Conservation (phyloP, 2,113 vertebrate species). For the Arothron firmamentum region DNA sequence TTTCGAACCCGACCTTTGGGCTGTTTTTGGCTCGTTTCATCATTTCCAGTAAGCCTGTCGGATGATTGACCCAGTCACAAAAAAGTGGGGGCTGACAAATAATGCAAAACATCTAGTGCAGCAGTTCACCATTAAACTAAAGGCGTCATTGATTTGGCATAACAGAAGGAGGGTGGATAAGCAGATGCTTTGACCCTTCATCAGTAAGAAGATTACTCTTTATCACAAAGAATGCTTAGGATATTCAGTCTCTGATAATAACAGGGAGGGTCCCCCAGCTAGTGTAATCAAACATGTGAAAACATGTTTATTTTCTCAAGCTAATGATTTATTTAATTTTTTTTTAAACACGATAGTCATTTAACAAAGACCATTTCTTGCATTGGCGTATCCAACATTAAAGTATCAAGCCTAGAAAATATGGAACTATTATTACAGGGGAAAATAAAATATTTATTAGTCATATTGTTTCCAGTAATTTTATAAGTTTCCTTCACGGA, state of each 20-base stretch:
- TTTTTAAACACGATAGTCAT: too few relatives aligned
- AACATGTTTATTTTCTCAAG: not conserved
- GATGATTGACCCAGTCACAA: constrained; percentile 3
- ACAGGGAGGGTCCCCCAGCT: constrained; percentile 23
- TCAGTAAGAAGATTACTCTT: constrained; percentile 68
- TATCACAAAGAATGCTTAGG: constrained; percentile 51
- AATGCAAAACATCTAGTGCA: constrained; percentile 10
- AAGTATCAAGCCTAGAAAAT: not conserved
- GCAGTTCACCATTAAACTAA: constrained; percentile 36
- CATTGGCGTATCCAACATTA: not conserved
- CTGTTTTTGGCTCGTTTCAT: constrained; percentile 14
- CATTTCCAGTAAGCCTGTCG: constrained; percentile 50
- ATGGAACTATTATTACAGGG: not conserved
- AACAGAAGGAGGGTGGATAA: constrained; percentile 66
- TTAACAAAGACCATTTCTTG: not conserved
- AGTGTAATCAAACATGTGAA: constrained; percentile 35
- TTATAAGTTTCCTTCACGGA: not conserved
- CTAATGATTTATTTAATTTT: too few relatives aligned
- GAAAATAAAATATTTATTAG: not conserved
- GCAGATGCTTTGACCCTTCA: constrained; percentile 48
- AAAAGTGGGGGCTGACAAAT: not conserved
- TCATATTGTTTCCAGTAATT: not conserved
- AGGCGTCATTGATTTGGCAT: constrained; percentile 47
- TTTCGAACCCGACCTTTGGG: constrained; percentile 23
- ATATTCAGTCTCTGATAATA: constrained; percentile 32